Evolutionary conservation across 2,113 vertebrate species (phyloP).

Genomic region (Brachypodius melanocephalos): DNA sequence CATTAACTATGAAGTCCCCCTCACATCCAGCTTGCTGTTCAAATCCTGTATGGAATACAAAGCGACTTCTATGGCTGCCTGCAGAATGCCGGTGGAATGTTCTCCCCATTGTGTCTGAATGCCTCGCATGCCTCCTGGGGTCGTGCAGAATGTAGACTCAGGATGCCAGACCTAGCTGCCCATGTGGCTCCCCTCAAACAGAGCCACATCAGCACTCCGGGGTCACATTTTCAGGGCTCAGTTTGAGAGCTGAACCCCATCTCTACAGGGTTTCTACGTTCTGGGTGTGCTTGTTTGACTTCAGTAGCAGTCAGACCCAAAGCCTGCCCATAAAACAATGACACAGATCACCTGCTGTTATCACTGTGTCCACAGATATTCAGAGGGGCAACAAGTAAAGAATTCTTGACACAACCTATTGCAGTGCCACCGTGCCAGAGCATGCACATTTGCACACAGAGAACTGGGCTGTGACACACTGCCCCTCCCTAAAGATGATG

Average conservation of each 20-base stretch:
- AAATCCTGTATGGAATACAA: neutral
- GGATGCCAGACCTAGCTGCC: neutral
- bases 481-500: neutral
- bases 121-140: neutral
- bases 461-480: neutral
- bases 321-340: neutral
- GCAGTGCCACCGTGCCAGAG: neutral
- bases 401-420: neutral
- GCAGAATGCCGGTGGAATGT: neutral
- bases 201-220: neutral
- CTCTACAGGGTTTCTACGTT: neutral
- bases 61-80: neutral
- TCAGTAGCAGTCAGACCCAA: neutral
- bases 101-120: neutral
- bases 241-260: neutral
- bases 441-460: rapidly evolving
- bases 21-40: neutral
- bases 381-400: neutral
- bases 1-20: neutral
- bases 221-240: neutral
- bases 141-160: neutral
- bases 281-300: neutral
- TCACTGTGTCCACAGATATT: neutral
- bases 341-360: neutral
- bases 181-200: neutral